Base-by-base conservation (phyloP, 1,140 invertebrate genomes). In the Steinernema khuongi region DNA sequence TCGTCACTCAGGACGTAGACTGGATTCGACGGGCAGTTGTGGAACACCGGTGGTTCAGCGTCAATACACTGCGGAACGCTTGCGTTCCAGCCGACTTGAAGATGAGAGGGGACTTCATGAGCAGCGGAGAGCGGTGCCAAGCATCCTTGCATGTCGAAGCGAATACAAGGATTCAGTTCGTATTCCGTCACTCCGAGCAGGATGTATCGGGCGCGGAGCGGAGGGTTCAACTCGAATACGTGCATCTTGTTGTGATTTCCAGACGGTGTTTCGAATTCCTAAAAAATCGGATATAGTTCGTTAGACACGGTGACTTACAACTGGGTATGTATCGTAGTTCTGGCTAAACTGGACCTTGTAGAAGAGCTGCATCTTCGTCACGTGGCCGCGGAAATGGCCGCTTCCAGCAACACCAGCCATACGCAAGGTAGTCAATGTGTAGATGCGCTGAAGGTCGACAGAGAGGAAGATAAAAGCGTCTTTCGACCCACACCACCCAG, bases 101-200 rank as follows among this genome's bases (percentile, higher is more conserved):
- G 73, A 73, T 84, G 81, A 18, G 78, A 50, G 0, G 84, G 84
- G n/a, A 83, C 72, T 72, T 84, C 83, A 68, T 83, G 78, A n/a
- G 83, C 77, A 0, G 81, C 31, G 22, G 81, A 81, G 0, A 82
- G 68, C 0, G 83, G 83, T 26, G 87, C 88, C 83, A 95, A 92
- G 85, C 94, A 97, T 67, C 94, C 94, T 91, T 96, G 93, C 28
- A 97, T 85, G 87, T 97, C 94, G 82, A 97, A 96, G 86, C 95
- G 95, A 74, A 97, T 87, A 86, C 94, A 97, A 71, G 94, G 93
- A 85, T 96, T 96, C 77, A 94, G 92, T 90, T 96, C 94, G 81
- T 95, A 96, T 81, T 93, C 94, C 0, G 96, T 93, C 79, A 97
- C 94, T 74, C 90, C 90, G 72, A 97, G 87, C 81, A 96, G 94